phyloP scores from a whole-genome alignment of 1,140 invertebrate species.

The Nomia melanderi region DNA sequence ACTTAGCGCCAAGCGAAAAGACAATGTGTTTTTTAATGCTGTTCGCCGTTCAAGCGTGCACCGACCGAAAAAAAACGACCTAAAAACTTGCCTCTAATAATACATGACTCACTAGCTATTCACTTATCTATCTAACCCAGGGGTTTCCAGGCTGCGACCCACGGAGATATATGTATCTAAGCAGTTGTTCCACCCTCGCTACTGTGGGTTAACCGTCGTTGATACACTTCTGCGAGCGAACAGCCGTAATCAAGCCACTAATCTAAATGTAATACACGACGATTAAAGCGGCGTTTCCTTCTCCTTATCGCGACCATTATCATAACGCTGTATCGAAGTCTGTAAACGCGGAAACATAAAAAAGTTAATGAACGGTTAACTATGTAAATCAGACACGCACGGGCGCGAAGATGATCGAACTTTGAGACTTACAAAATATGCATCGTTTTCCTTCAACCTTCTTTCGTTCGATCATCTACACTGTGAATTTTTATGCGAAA shows the following conservation, averaged over 20 bases:
- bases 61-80: conserved; percentile 37
- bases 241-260: conserved; percentile 24
- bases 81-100: conserved; percentile 60
- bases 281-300: background rate
- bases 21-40: conserved; percentile 4
- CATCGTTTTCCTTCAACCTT: too few species aligned
- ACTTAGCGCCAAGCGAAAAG: conserved; percentile 24
- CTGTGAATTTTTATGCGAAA: too few species aligned
- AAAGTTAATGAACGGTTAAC: background rate
- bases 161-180: conserved; percentile 46
- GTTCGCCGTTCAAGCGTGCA: background rate
- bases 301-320: background rate
- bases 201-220: conserved; percentile 38
- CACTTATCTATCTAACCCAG: conserved; percentile 61
- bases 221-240: conserved; percentile 22
- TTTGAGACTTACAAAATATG: too few species aligned
- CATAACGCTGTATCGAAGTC: background rate
- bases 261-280: conserved; percentile 2
- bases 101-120: conserved; percentile 61
- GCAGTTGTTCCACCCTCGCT: conserved; percentile 47
- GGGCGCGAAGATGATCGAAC: background rate
- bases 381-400: background rate
- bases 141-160: conserved; percentile 62
- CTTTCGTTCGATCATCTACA: too few species aligned
- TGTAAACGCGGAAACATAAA: background rate